phyloP scores from a whole-genome alignment of 2,113 vertebrate genomes.

The Bufo bufo region DNA sequence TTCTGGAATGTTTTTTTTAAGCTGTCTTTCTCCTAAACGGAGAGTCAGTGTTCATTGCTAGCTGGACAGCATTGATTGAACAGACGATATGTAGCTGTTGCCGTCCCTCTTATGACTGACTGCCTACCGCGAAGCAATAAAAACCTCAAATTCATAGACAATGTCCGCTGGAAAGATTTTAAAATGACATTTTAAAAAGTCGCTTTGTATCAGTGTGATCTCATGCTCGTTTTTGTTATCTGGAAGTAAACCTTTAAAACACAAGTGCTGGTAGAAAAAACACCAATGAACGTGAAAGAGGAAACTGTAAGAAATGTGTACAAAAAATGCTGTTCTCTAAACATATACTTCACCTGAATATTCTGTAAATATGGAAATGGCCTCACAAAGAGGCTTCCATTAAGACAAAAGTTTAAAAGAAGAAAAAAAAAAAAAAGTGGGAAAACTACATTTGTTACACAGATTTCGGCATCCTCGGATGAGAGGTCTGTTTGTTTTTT shows the following conservation, averaged over 20 bases:
- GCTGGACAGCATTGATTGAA: not conserved
- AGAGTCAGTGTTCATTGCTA: not conserved
- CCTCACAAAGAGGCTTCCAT: conserved; percentile 65
- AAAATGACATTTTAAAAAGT: not conserved
- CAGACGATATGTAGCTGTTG: not conserved
- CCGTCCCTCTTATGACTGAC: not conserved
- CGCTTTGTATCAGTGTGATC: not conserved
- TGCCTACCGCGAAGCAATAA: conserved; percentile 20
- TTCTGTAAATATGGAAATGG: conserved; percentile 65
- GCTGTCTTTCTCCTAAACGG: not conserved
- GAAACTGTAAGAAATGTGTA: conserved; percentile 72
- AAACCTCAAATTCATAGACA: not conserved
- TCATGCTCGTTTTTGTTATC: not conserved
- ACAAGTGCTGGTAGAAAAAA: conserved; percentile 66
- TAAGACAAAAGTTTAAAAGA: conserved; percentile 63
- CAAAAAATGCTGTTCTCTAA: conserved; percentile 59
- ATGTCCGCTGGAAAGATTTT: not conserved
- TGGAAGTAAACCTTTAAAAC: conserved; percentile 11
- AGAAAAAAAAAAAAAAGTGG: conserved; percentile 4
- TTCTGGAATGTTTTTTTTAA: conserved; percentile 39
- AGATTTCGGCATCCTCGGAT: conserved; percentile 64
- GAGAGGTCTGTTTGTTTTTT: conserved; percentile 61
- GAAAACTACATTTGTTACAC: conserved; percentile 68
- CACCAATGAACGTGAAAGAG: conserved; percentile 65
- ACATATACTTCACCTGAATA: conserved; percentile 68